Conservation (phyloP, 2,888 invertebrate genomes). For the Hylaea fasciaria region DNA sequence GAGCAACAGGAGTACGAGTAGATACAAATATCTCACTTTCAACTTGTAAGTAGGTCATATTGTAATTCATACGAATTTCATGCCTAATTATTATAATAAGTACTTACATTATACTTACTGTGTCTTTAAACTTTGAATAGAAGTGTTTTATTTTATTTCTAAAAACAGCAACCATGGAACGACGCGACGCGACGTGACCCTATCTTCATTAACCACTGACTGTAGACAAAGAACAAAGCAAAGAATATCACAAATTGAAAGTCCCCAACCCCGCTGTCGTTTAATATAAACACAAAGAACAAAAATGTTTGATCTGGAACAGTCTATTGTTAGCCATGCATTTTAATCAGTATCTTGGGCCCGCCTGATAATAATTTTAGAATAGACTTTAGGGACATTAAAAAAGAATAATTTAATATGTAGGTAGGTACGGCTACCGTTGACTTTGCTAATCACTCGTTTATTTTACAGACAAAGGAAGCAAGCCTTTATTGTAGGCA, state of each 20-base stretch:
- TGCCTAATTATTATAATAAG: too few relatives aligned
- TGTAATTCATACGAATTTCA: too few relatives aligned
- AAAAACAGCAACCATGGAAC: slow-evolving; percentile 32
- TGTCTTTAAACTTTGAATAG: too few relatives aligned
- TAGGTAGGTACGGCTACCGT: slow-evolving; percentile 14
- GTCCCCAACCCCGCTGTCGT: slow-evolving; percentile 60
- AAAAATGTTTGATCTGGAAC: slow-evolving; percentile 71
- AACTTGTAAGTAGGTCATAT: too few relatives aligned
- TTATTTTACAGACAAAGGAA: slow-evolving; percentile 24
- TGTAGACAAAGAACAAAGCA: slow-evolving; percentile 59
- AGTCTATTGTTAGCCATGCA: slow-evolving; percentile 69
- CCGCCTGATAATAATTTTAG: slow-evolving; percentile 46
- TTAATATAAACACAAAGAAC: slow-evolving; percentile 69
- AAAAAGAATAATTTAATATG: slow-evolving; percentile 40
- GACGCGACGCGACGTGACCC: slow-evolving; percentile 31
- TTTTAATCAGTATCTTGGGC: slow-evolving; percentile 67
- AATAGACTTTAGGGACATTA: slow-evolving; percentile 44
- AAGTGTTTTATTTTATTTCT: slow-evolving; percentile 3
- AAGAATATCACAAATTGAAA: slow-evolving; percentile 61
- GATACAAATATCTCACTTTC: too few relatives aligned
- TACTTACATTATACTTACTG: too few relatives aligned
- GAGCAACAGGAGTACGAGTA: too few relatives aligned
- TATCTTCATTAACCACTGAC: slow-evolving; percentile 52
- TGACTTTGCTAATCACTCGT: slow-evolving; percentile 24
- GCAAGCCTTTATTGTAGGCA: slow-evolving; percentile 11